Evolutionary conservation across 2,113 vertebrate species (phyloP), one percentile per base, ranked within the genome.

Genomic region (Megaceryle torquata): DNA sequence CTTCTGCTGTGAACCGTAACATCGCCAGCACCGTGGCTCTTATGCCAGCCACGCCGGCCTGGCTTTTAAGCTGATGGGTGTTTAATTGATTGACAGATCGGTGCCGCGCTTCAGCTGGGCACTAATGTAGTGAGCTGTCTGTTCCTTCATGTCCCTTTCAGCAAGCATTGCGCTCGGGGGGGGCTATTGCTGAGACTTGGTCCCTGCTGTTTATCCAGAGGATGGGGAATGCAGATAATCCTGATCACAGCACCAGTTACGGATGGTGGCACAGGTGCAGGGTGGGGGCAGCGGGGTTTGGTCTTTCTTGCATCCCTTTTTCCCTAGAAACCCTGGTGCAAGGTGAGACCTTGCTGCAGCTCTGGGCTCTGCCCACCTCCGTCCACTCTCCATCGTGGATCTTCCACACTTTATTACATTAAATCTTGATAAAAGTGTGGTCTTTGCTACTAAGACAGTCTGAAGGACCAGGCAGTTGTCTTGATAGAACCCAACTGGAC

Each of bases 311-410:
- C 35, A 4, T 26, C 3, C 14, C n/a, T n/a, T 56, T 28, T 70
- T 11, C 5, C 21, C 31, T 7, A 16, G 50, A 9, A 57, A 3
- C 20, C 39, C 44, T 24, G 68, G 35, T 46, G 43, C 18, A 15
- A 13, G 61, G 44, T 0, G 6, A 37, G 74, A 17, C 26, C n/a
- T 60, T 16, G 44, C 21, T 54, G 39, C 43, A 46, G 43, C 56
- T 17, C 28, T 31, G 67, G 56, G 33, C 57, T 63, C 37, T 44
- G 31, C 4, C 35, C 5, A 1, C 50, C 39, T 41, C 39, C 39
- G 1, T 10, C 24, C 2, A 1, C 8, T 10, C 25, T 51, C 18
- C 18, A 1, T 8, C 35, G 18, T 11, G 46, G n/a, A 6, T 41
- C 53, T 60, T 48, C 51, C 54, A 39, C 48, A 4, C 37, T 37